Percentiles rank a stretch among this genome's conserved stretches.
Conservation (phyloP, 2,888 invertebrate genomes). For the Protodeltote pygarga region DNA sequence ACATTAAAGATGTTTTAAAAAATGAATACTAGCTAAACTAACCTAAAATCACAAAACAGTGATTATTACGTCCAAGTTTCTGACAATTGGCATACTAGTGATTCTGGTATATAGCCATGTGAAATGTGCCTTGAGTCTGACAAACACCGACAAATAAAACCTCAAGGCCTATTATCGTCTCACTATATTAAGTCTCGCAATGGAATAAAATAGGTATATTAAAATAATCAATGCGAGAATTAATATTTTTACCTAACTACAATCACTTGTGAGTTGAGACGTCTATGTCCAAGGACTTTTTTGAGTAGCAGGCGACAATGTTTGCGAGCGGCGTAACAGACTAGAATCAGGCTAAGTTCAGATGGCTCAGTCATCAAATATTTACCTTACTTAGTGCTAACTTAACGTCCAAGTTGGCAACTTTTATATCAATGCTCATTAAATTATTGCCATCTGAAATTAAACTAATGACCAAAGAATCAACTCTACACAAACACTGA, state of each 20-base stretch:
- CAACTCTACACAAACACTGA: not conserved
- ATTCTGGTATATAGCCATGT: not conserved
- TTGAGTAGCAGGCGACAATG: not conserved
- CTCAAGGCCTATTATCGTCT: conserved; percentile 2
- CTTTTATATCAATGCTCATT: no score
- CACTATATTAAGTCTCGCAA: no score
- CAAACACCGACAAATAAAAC: conserved; percentile 8
- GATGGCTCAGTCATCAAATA: no score
- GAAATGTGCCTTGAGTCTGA: conserved; percentile 4
- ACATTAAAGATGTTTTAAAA: no score
- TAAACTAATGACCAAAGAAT: not conserved
- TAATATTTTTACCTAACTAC: no score
- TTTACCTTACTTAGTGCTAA: not conserved
- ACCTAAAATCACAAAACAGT: conserved; percentile 3
- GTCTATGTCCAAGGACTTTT: not conserved
- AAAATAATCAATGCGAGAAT: no score
- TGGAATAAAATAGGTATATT: no score
- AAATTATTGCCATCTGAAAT: not conserved
- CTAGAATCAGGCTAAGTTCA: conserved; percentile 3
- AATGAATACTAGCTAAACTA: conserved; percentile 5
- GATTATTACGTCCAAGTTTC: not conserved
- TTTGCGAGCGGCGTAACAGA: conserved; percentile 9
- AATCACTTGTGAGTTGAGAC: no score
- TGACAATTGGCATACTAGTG: not conserved
- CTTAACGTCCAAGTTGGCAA: no score